Evolutionary conservation across 2,113 vertebrate species (phyloP), one percentile per base, ranked within the genome.

Genomic region (Daboia siamensis): DNA sequence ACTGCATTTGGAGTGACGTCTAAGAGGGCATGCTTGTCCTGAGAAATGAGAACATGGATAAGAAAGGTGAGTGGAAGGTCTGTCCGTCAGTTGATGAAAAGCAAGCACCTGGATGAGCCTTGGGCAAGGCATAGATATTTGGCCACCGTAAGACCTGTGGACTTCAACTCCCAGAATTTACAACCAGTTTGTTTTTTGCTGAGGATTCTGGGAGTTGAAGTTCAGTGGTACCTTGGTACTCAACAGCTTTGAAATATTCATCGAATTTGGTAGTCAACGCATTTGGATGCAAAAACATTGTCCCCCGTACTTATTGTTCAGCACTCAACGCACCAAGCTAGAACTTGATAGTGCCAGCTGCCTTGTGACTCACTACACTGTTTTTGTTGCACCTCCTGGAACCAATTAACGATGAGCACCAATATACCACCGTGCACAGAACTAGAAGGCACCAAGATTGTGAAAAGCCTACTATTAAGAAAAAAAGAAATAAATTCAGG

Each of bases 1-100:
- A 99, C 99, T 55, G 99, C 99, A 92, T 99, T 99, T n/a, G 99
- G 99, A 59, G 99, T 99, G 94, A 99, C 99, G 95, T 99, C 99
- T 96, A 99, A 96, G 92, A 99, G 98, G 86, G 99, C 99, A 26
- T 99, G 99, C 95, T 99, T 99, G 97, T 99, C 99, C 99, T 99
- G 94, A 17, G 93, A 33, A 90, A 46, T 8, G 88, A 87, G 51
- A 5, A 90, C n/a, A 93, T 12, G 89, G 4, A 5, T 1, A 94
- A 92, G 24, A 33, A 56, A 55, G 54, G 29, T 0, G 59, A 94
- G 46, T 88, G 1, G 92, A 88, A 2, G 0, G 5, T 6, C 12
- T 69, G 29, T 6, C 59, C 59, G 1, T n/a, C 64, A 69, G 64
- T 15, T n/a, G 64, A n/a, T 12, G 5, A 64, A 64, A 64, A 29